Evolutionary conservation across 2,113 vertebrate genomes (phyloP).

Genomic region (Nyctibius bracteatus): DNA sequence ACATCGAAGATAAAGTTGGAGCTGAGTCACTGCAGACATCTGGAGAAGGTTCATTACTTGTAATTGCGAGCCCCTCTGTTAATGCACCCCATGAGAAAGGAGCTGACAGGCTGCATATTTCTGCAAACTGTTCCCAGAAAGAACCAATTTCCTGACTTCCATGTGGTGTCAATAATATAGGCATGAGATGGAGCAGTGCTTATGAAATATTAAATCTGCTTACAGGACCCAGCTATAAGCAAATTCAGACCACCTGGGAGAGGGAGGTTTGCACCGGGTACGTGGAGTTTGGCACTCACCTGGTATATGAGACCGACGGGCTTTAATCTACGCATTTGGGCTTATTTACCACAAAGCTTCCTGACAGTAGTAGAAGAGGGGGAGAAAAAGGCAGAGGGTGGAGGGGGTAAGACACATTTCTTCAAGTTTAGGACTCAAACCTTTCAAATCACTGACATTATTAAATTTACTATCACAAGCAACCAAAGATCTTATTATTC

Average conservation of each 20-base stretch:
- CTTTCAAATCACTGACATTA: conserved; percentile 73
- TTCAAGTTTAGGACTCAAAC: conserved; percentile 65
- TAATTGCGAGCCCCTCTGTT: conserved; percentile 88
- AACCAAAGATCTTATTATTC: conserved; percentile 79
- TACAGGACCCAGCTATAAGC: conserved; percentile 76
- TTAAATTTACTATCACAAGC: conserved; percentile 79
- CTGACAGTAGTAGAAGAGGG: not conserved
- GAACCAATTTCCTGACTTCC: conserved; percentile 91
- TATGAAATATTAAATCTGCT: conserved; percentile 98
- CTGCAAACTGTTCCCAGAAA: conserved; percentile 92
- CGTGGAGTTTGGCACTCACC: conserved; percentile 64
- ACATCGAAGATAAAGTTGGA: conserved; percentile 75
- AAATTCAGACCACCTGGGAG: conserved; percentile 94
- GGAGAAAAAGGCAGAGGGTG: not conserved
- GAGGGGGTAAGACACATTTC: conserved; percentile 56
- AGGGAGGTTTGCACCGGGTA: conserved; percentile 72
- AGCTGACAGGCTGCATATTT: conserved; percentile 89
- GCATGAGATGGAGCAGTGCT: conserved; percentile 86
- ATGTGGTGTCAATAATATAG: conserved; percentile 98
- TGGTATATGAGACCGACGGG: conserved; percentile 38
- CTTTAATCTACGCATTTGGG: conserved; percentile 29
- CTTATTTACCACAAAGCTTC: conserved; percentile 63
- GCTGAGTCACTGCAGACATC: conserved; percentile 84
- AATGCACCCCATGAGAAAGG: conserved; percentile 84
- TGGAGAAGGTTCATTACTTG: conserved; percentile 88